phyloP scores from a whole-genome alignment of 2,113 vertebrate species.

The Charina bottae region DNA sequence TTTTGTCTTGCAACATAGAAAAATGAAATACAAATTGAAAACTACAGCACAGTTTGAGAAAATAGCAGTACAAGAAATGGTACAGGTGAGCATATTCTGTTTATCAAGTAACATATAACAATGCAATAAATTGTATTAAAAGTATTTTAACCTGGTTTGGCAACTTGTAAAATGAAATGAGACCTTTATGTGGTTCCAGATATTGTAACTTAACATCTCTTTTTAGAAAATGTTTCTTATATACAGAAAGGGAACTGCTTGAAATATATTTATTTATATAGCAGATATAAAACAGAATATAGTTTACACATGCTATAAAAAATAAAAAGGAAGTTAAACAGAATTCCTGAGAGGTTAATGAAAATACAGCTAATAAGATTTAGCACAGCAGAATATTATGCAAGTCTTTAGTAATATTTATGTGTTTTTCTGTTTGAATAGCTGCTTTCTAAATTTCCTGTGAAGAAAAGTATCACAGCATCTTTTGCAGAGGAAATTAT shows the following conservation, averaged over 20 bases:
- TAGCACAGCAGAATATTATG: not conserved
- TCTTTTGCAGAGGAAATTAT: not conserved
- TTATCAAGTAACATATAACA: slow-evolving; percentile 23
- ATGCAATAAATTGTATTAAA: slow-evolving; percentile 14
- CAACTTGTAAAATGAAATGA: fast-evolving
- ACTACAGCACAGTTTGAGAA: slow-evolving; percentile 29
- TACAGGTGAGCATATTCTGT: not conserved
- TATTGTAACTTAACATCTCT: slow-evolving; percentile 8
- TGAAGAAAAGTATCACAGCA: not conserved
- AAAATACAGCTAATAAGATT: not conserved
- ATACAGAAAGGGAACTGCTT: not conserved
- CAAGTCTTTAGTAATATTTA: slow-evolving; percentile 22
- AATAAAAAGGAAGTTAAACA: not conserved
- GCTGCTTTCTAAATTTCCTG: not conserved
- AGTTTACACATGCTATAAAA: not conserved
- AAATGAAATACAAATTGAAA: slow-evolving; percentile 38
- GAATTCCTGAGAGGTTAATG: not conserved
- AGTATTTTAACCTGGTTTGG: not conserved
- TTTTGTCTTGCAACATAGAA: slow-evolving; percentile 26
- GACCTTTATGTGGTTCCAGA: not conserved
- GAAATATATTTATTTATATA: slow-evolving; percentile 8
- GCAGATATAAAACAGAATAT: not conserved
- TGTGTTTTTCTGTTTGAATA: not conserved
- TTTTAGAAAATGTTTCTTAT: not conserved
- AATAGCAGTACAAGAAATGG: slow-evolving; percentile 17